A percentile compares a stretch with the other conserved stretches of the same genome.
Conservation (phyloP, 1,140 invertebrate genomes). For the Drosophila baimaii region DNA sequence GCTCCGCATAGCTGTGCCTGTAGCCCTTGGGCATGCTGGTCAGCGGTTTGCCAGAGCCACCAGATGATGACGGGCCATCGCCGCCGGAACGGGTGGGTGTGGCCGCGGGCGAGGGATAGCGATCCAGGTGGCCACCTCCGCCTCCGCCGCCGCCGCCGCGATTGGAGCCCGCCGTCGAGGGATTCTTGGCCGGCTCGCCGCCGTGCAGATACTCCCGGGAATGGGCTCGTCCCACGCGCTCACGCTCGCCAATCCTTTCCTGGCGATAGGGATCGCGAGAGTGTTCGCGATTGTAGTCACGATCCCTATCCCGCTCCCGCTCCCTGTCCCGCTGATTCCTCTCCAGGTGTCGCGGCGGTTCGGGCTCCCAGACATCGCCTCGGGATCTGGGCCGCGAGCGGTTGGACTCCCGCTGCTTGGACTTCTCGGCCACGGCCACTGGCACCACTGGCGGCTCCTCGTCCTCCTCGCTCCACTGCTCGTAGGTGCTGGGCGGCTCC, state of each 20-base stretch:
- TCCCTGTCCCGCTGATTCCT: constrained; percentile 41
- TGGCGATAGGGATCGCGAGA: constrained; percentile 60
- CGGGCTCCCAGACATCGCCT: constrained; percentile 65
- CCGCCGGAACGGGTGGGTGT: constrained; percentile 43
- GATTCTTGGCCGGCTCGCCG: constrained; percentile 42
- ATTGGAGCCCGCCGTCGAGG: constrained; percentile 40
- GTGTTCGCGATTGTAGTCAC: constrained; percentile 59
- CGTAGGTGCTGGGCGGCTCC: constrained; percentile 62
- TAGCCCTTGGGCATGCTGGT: constrained; percentile 84
- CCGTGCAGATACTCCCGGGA: constrained; percentile 66
- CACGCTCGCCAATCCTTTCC: constrained; percentile 49
- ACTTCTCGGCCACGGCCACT: constrained; percentile 10
- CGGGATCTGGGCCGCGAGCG: constrained; percentile 75
- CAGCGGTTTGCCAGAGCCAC: constrained; percentile 56
- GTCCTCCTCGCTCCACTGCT: constrained; percentile 79
- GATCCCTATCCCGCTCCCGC: constrained; percentile 41
- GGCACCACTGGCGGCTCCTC: constrained; percentile 28
- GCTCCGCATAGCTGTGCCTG: constrained; percentile 86
- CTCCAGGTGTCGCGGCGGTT: constrained; percentile 36
- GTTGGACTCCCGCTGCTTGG: constrained; percentile 33
- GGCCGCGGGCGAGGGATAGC: constrained; percentile 67
- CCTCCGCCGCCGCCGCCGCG: no score
- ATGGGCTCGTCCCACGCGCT: constrained; percentile 46
- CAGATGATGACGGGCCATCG: constrained; percentile 16
- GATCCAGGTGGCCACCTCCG: no score